Percentiles rank a stretch among this genome's conserved stretches.
phyloP scores from a whole-genome alignment of 2,113 vertebrate species.

The Bettongia penicillata region DNA sequence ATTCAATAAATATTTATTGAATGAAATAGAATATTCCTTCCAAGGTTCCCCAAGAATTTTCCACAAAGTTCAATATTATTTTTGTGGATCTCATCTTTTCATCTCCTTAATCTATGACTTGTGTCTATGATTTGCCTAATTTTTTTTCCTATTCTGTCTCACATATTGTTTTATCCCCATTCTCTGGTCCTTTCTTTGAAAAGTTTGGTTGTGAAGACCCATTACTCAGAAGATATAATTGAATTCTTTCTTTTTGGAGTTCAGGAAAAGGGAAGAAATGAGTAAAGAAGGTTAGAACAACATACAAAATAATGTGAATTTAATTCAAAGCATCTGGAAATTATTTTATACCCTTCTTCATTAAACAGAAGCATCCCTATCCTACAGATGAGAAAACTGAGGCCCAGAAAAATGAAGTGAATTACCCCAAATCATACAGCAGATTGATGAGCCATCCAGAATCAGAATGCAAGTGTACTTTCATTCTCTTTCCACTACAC shows the following conservation, averaged over 20 bases:
- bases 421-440: neutral
- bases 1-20: neutral
- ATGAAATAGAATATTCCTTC: neutral
- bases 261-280: neutral
- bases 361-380: neutral
- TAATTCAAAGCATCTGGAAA: neutral
- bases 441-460: neutral
- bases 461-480: neutral
- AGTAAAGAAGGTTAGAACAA: neutral
- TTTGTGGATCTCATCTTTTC: neutral
- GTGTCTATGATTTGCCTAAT: neutral
- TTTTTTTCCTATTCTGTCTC: neutral
- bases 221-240: neutral
- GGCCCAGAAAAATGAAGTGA: neutral
- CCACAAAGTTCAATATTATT: neutral
- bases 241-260: neutral
- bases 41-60: neutral
- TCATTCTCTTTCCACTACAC: neutral
- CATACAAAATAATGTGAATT: neutral
- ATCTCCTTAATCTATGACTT: neutral
- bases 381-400: neutral
- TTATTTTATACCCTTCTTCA: neutral
- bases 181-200: neutral
- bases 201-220: neutral
- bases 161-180: neutral